phyloP scores from a whole-genome alignment of 2,888 invertebrate genomes.

The Melieria crassipennis region DNA sequence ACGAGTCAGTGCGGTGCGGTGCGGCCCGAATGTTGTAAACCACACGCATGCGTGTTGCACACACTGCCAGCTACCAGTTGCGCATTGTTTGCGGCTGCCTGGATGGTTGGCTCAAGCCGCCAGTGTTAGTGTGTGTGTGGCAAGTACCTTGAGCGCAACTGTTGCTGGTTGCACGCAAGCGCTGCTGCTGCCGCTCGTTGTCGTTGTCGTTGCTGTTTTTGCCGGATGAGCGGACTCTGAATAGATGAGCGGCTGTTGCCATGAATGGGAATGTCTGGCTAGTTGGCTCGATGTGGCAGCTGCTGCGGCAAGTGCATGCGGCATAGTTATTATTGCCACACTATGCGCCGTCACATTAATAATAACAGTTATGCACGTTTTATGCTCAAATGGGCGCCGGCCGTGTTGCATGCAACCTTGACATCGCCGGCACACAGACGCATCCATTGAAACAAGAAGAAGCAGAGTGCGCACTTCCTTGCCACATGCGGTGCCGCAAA shows the following conservation, averaged over 20 bases:
- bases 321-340: conserved; percentile 16
- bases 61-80: conserved; percentile 13
- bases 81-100: background rate
- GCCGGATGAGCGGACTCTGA: background rate
- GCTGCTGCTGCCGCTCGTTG: conserved; percentile 19
- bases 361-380: conserved; percentile 28
- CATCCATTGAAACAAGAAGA: too few relatives aligned
- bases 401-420: conserved; percentile 7
- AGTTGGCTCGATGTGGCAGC: conserved; percentile 37
- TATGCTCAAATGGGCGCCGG: conserved; percentile 27
- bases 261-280: conserved; percentile 41
- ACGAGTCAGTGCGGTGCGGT: background rate
- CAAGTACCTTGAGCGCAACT: conserved; percentile 58
- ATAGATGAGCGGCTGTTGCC: conserved; percentile 10
- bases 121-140: conserved; percentile 4
- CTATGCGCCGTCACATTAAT: conserved; percentile 21
- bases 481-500: conserved; percentile 9
- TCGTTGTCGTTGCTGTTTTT: conserved; percentile 7
- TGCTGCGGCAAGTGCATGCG: conserved; percentile 18
- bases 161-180: conserved; percentile 53
- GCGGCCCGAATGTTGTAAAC: conserved; percentile 17
- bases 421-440: too few relatives aligned
- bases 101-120: background rate
- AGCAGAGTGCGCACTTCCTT: too few relatives aligned
- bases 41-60: conserved; percentile 29